Evolutionary conservation across 2,113 vertebrate genomes (phyloP).

Genomic region (Apistogramma diplotaenia): DNA sequence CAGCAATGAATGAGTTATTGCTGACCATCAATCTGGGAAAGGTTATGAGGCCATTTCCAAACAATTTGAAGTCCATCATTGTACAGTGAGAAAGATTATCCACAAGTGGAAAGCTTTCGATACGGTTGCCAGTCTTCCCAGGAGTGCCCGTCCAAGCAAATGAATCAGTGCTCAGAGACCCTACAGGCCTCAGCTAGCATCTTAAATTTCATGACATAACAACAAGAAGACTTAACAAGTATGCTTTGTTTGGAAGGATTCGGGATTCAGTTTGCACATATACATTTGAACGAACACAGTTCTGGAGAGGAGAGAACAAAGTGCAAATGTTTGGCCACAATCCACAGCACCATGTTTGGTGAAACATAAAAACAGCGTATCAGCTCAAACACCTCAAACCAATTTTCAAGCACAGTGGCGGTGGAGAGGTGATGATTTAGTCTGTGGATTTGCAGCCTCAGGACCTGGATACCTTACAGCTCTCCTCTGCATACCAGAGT

Average conservation of each 20-base stretch:
- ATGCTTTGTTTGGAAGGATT: no score
- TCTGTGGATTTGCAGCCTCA: not conserved
- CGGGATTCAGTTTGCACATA: no score
- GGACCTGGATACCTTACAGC: not conserved
- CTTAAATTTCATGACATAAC: no score
- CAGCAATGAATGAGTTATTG: not conserved
- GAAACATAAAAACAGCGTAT: rapidly evolving
- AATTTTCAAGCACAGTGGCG: rapidly evolving
- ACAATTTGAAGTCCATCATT: not conserved
- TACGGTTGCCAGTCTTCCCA: rapidly evolving
- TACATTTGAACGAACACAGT: not conserved
- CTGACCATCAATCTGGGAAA: not conserved
- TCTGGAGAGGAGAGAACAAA: not conserved
- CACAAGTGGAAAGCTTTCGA: not conserved
- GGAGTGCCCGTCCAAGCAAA: no score
- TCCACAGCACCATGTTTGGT: not conserved
- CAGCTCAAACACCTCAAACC: not conserved
- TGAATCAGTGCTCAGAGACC: no score
- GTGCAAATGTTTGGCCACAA: not conserved
- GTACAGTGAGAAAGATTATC: not conserved
- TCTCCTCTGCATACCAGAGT: not conserved
- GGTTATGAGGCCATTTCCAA: not conserved
- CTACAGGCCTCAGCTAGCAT: no score
- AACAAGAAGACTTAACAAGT: no score
- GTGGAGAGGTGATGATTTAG: not conserved